phyloP scores from a whole-genome alignment of 2,888 invertebrate species.

The Tachystola acroxantha region DNA sequence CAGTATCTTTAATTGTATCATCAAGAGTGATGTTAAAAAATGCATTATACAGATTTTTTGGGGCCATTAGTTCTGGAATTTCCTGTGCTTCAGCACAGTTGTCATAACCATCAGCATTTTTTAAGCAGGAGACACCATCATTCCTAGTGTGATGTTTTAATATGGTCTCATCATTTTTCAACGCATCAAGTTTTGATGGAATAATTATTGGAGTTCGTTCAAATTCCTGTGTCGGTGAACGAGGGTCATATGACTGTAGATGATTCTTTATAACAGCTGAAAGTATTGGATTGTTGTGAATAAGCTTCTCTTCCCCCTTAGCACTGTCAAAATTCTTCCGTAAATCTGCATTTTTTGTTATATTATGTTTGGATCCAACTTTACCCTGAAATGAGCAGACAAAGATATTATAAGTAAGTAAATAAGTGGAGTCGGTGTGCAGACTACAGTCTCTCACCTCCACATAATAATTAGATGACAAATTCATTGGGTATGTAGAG shows the following conservation, averaged over 20 bases:
- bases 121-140: constrained; percentile 41
- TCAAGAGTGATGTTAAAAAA: constrained; percentile 54
- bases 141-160: constrained; percentile 27
- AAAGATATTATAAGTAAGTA: no score
- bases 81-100: constrained; percentile 39
- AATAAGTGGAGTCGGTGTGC: no score
- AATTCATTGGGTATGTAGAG: no score
- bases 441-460: no score
- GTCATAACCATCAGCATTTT: constrained; percentile 36
- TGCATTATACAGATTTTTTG: constrained; percentile 59
- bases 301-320: constrained; percentile 52
- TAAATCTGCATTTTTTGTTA: constrained; percentile 70
- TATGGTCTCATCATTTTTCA: constrained; percentile 27
- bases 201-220: constrained; percentile 78
- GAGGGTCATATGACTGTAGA: constrained; percentile 73
- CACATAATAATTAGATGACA: no score
- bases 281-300: constrained; percentile 66
- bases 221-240: constrained; percentile 79
- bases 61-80: constrained; percentile 46
- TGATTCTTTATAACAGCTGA: constrained; percentile 70
- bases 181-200: constrained; percentile 35
- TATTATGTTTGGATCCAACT: constrained; percentile 55
- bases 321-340: constrained; percentile 65
- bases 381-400: constrained; percentile 48
- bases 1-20: constrained; percentile 51